Conservation (phyloP, 2,113 vertebrate genomes). For the Meriones unguiculatus region DNA sequence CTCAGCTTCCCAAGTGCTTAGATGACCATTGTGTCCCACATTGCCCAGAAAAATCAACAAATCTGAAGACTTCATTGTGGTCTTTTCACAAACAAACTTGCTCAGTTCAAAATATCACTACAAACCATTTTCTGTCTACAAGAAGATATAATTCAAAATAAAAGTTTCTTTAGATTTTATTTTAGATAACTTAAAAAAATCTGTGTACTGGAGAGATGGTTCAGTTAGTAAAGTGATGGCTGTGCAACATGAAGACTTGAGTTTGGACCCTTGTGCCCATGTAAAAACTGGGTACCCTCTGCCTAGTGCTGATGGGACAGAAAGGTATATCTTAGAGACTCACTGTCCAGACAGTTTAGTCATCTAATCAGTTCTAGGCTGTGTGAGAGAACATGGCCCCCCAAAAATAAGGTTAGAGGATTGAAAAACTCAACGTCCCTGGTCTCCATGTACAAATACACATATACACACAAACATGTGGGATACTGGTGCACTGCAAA, state of each 20-base stretch:
- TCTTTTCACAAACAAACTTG: neutral
- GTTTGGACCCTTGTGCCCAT: neutral
- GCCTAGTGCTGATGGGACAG: neutral
- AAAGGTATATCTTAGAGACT: neutral
- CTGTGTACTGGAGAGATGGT: neutral
- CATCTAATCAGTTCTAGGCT: neutral
- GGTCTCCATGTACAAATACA: neutral
- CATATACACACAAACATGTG: neutral
- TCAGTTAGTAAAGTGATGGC: neutral
- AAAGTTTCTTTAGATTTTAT: neutral
- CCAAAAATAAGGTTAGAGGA: neutral
- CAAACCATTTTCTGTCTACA: neutral
- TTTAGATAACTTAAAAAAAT: neutral
- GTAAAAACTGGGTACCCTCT: neutral
- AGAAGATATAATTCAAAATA: neutral
- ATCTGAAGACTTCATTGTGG: neutral
- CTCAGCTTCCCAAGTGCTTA: neutral
- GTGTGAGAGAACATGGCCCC: neutral
- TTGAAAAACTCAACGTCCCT: neutral
- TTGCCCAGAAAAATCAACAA: neutral
- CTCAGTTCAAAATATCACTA: neutral
- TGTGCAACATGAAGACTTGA: neutral
- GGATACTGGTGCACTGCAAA: neutral
- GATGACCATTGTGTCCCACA: neutral
- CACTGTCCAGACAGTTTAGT: neutral